Percentiles rank a stretch among this genome's conserved stretches.
These are phyloP conservation scores for Cantharis lateralis DNA, from an alignment of 2,888 invertebrate species.

Conservation along the genomic window DNA sequence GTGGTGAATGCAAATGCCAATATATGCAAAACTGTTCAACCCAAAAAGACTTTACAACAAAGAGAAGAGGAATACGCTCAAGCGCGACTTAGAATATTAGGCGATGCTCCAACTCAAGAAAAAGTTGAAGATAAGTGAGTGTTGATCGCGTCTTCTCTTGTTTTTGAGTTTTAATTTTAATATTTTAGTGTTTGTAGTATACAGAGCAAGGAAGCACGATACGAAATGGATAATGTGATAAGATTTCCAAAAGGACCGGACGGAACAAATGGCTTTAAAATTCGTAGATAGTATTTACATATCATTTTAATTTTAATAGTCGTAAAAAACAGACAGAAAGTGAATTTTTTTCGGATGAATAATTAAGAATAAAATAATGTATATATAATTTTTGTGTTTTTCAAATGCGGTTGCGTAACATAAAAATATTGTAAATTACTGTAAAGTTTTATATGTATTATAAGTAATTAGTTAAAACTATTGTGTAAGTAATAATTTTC, in stretches of 20 bases:
- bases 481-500: background rate
- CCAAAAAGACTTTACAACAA: slow-evolving; percentile 84
- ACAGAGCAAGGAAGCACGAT: slow-evolving; percentile 44
- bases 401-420: background rate
- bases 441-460: background rate
- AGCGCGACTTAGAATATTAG: slow-evolving; percentile 87
- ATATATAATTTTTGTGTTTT: background rate
- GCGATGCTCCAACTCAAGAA: slow-evolving; percentile 81
- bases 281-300: slow-evolving; percentile 64
- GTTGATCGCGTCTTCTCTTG: background rate
- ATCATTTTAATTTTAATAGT: slow-evolving; percentile 6
- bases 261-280: slow-evolving; percentile 72
- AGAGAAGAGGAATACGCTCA: slow-evolving; percentile 93
- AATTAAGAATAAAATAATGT: background rate
- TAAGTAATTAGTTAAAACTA: background rate
- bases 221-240: slow-evolving; percentile 59
- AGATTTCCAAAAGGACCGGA: slow-evolving; percentile 81
- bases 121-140: slow-evolving; percentile 68
- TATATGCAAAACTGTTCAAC: slow-evolving; percentile 71
- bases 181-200: slow-evolving; percentile 48
- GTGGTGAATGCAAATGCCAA: slow-evolving; percentile 55
- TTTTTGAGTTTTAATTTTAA: background rate
- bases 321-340: background rate
- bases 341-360: background rate
- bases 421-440: background rate